A percentile compares a stretch with the other conserved stretches of the same genome.
phyloP scores from a whole-genome alignment of 2,113 vertebrate species.

The rabbit (Oryctolagus cuniculus) region mOryCun1.1 NC_091445.1:90988001-90988500 shows the following conservation, averaged over 20 bases:
- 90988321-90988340: neutral
- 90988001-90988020: neutral
- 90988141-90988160: rapidly evolving
- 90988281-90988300: rapidly evolving
- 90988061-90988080: neutral
- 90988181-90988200: neutral
- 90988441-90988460: rapidly evolving
- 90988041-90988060: neutral
- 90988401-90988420: neutral
- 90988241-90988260: neutral
- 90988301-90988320: neutral
- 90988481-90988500: neutral
- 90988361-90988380: rapidly evolving
- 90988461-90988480: no score
- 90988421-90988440: no score
- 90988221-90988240: no score
- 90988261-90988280: neutral
- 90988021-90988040: neutral
- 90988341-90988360: neutral
- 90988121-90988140: neutral
- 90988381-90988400: no score
- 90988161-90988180: neutral
- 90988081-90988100: neutral
- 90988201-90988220: no score
- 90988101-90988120: rapidly evolving